These are phyloP conservation scores for Grallaria varia DNA, from an alignment of 2,113 vertebrate species.

Conservation along the genomic window DNA sequence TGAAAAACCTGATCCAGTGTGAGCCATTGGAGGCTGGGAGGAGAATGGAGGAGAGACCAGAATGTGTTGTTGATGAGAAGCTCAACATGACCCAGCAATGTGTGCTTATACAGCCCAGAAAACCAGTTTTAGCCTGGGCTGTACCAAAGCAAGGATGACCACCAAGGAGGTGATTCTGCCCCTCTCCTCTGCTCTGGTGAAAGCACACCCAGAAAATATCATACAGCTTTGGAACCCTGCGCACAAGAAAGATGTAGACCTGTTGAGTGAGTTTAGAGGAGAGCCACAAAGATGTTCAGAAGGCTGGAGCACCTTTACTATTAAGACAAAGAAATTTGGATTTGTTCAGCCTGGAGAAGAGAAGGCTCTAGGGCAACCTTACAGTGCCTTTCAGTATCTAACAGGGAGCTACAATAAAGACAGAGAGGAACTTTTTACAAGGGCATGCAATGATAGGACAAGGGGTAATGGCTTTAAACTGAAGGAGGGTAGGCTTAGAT, in stretches of 20 bases:
- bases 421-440: neutral
- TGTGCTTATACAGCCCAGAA: neutral
- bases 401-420: neutral
- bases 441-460: neutral
- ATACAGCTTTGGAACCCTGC: neutral
- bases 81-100: neutral
- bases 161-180: neutral
- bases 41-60: neutral
- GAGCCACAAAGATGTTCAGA: neutral
- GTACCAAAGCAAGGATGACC: neutral
- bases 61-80: neutral
- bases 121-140: neutral
- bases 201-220: neutral
- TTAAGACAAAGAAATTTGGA: neutral
- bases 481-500: neutral
- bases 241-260: neutral
- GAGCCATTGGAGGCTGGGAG: neutral
- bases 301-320: neutral
- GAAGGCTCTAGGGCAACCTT: neutral
- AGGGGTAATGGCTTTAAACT: neutral
- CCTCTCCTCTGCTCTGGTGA: neutral
- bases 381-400: neutral
- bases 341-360: neutral
- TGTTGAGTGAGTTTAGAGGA: neutral
- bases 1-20: neutral